These are phyloP conservation scores for Anniella stebbinsi DNA, from an alignment of 2,797 vertebrate genomes.

Conservation along the genomic window DNA sequence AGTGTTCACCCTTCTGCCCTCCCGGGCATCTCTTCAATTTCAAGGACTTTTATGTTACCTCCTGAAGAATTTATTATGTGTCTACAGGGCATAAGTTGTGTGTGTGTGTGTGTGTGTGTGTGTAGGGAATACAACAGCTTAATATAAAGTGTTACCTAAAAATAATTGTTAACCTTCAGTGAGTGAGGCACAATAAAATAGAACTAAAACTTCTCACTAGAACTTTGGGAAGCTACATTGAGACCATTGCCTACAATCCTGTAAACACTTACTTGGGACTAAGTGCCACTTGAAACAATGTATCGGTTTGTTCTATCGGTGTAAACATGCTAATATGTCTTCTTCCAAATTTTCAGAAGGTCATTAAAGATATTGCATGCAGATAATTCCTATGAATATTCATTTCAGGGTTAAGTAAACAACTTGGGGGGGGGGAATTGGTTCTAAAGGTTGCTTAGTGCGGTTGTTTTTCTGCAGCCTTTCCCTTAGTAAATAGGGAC, in stretches of 20 bases:
- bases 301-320: not conserved
- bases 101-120: not conserved
- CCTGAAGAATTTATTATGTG: slow-evolving; percentile 62
- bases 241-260: no score
- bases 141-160: slow-evolving; percentile 46
- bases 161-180: slow-evolving; percentile 49
- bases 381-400: not conserved
- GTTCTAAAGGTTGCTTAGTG: not conserved
- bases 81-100: slow-evolving; percentile 29
- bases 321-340: not conserved
- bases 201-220: slow-evolving; percentile 2
- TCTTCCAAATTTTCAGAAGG: not conserved
- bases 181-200: slow-evolving; percentile 17
- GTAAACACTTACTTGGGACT: not conserved
- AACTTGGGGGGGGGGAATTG: not conserved
- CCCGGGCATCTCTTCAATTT: slow-evolving; percentile 51
- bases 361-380: not conserved
- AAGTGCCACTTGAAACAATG: not conserved
- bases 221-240: not conserved
- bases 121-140: slow-evolving; percentile 32
- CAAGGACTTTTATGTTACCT: slow-evolving; percentile 62
- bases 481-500: not conserved
- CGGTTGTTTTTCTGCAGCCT: not conserved
- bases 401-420: not conserved
- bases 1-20: slow-evolving; percentile 21